phyloP scores from a whole-genome alignment of 2,113 vertebrate genomes.

The Labrus mixtus region DNA sequence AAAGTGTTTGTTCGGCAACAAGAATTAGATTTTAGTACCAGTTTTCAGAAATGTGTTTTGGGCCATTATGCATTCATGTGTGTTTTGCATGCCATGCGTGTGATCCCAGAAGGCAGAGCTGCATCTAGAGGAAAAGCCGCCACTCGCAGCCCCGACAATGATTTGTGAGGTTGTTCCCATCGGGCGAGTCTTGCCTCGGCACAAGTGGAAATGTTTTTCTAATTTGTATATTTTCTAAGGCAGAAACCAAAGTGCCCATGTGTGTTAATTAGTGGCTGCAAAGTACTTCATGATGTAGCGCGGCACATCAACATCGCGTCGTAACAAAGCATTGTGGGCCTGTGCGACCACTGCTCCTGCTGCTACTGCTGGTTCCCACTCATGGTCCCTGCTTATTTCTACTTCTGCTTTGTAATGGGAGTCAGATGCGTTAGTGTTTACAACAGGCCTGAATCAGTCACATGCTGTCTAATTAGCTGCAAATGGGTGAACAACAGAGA shows the following conservation, averaged over 20 bases:
- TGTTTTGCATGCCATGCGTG: neutral
- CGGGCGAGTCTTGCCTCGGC: conserved; percentile 51
- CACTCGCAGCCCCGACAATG: conserved; percentile 6
- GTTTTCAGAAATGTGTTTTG: neutral
- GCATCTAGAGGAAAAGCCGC: conserved; percentile 9
- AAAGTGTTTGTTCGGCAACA: conserved; percentile 18
- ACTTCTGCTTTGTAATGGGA: conserved; percentile 93
- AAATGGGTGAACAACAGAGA: conserved; percentile 64
- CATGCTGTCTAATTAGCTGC: conserved; percentile 82
- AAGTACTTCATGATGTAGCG: conserved; percentile 84
- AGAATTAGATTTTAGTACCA: too few species aligned
- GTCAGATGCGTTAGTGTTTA: conserved; percentile 94
- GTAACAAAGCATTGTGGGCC: conserved; percentile 82
- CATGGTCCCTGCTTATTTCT: conserved; percentile 87
- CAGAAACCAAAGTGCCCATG: conserved; percentile 70
- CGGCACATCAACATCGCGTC: conserved; percentile 76
- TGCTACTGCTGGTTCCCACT: conserved; percentile 86
- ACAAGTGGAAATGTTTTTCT: conserved; percentile 83
- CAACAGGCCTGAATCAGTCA: conserved; percentile 80
- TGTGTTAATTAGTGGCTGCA: conserved; percentile 82
- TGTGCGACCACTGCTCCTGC: conserved; percentile 65
- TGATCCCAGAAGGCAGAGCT: neutral
- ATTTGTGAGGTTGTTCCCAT: conserved; percentile 65
- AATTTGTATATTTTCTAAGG: conserved; percentile 85
- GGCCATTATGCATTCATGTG: too few species aligned